These are phyloP conservation scores for Laupala kohalensis DNA, from an alignment of 1,140 invertebrate species.

Conservation along the genomic window DNA sequence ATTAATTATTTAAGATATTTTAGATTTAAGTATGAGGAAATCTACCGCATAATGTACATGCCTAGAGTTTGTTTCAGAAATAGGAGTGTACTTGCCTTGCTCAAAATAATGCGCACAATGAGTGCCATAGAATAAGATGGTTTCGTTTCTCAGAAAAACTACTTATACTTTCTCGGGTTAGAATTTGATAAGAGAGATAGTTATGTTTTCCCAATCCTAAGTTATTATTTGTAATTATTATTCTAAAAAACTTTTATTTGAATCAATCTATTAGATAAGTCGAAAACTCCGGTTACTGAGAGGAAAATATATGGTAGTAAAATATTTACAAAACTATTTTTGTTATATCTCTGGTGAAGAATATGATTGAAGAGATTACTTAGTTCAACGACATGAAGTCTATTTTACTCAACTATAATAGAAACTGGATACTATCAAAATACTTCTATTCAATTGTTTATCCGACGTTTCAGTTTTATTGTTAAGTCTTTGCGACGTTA, in stretches of 20 bases:
- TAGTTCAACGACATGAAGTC: no score
- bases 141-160: not conserved
- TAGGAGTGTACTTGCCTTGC: not conserved
- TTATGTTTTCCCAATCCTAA: no score
- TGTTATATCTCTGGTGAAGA: no score
- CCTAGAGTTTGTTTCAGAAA: not conserved
- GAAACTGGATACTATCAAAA: not conserved
- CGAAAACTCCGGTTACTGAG: not conserved
- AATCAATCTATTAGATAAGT: not conserved
- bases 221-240: no score
- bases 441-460: not conserved
- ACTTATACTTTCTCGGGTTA: not conserved
- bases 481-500: not conserved
- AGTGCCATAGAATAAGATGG: not conserved
- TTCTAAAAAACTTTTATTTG: not conserved
- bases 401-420: not conserved
- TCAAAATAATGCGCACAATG: not conserved
- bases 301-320: no score
- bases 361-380: no score
- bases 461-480: not conserved
- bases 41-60: constrained; percentile 26
- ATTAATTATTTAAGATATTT: not conserved
- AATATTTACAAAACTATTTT: no score
- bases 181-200: not conserved
- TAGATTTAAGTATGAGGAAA: not conserved